phyloP scores from a whole-genome alignment of 1,140 invertebrate species.

The Trachymyrmex cornetzi region DNA sequence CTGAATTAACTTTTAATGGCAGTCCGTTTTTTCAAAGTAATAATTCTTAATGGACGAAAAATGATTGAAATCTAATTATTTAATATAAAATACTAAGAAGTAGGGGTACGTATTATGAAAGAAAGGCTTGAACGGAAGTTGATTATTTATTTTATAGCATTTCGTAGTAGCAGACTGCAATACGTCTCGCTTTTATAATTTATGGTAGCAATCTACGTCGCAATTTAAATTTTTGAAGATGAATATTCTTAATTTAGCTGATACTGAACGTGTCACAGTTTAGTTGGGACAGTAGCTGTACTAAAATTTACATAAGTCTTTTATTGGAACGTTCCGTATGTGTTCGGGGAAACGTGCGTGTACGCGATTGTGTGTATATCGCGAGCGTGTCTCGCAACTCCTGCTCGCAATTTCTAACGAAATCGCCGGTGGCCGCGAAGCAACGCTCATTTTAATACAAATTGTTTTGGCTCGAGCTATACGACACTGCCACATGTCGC shows the following conservation, averaged over 20 bases:
- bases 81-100: neutral
- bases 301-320: conserved; percentile 53
- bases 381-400: conserved; percentile 15
- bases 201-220: neutral
- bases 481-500: conserved; percentile 78
- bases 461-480: conserved; percentile 74
- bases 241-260: conserved; percentile 33
- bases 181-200: neutral
- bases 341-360: conserved; percentile 14
- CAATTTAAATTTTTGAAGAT: neutral
- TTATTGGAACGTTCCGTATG: conserved; percentile 39
- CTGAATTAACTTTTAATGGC: neutral
- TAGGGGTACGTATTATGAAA: too few relatives aligned
- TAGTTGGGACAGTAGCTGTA: neutral
- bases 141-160: neutral
- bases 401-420: conserved; percentile 56
- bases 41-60: neutral
- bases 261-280: conserved; percentile 1
- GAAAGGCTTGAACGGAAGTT: neutral
- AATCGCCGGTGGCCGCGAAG: conserved; percentile 62
- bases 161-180: neutral
- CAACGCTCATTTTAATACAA: conserved; percentile 81
- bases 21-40: neutral
- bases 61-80: neutral
- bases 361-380: conserved; percentile 12